Conservation (phyloP, 2,888 invertebrate species). For the Sclerodermus sp. region DNA sequence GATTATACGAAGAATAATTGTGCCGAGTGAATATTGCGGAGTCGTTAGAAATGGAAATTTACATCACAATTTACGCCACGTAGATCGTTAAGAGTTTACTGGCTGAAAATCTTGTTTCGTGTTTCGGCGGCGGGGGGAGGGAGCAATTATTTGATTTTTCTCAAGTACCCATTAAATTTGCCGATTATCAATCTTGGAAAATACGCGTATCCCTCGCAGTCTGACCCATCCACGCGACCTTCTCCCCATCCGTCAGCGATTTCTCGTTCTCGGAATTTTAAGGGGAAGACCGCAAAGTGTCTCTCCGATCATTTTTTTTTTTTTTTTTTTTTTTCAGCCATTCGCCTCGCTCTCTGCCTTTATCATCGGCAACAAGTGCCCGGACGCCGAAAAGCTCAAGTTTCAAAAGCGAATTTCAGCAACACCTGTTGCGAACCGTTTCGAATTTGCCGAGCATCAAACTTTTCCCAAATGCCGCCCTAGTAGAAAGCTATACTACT, state of each 20-base stretch:
- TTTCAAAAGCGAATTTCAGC: slow-evolving; percentile 36
- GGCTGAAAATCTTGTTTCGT: neutral
- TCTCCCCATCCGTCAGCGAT: too few species aligned
- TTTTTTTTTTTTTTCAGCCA: slow-evolving; percentile 4
- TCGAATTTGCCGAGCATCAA: slow-evolving; percentile 32
- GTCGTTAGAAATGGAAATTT: slow-evolving; percentile 6
- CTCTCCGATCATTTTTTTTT: neutral
- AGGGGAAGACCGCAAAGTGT: too few species aligned
- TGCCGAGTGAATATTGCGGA: neutral
- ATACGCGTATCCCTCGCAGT: neutral
- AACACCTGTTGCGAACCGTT: slow-evolving; percentile 39
- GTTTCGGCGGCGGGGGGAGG: neutral
- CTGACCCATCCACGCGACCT: too few species aligned
- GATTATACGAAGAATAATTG: slow-evolving; percentile 3
- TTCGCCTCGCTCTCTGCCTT: slow-evolving; percentile 31
- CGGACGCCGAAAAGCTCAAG: slow-evolving; percentile 27
- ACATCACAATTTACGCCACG: slow-evolving; percentile 4
- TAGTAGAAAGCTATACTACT: too few species aligned
- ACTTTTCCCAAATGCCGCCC: too few species aligned
- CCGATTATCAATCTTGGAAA: neutral
- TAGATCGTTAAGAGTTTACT: neutral
- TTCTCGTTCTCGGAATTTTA: too few species aligned
- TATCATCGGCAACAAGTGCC: slow-evolving; percentile 39
- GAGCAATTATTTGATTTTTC: neutral
- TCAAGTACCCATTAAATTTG: neutral